These are phyloP conservation scores for Megaceryle maxima DNA, from an alignment of 2,113 vertebrate genomes.

Conservation along the genomic window DNA sequence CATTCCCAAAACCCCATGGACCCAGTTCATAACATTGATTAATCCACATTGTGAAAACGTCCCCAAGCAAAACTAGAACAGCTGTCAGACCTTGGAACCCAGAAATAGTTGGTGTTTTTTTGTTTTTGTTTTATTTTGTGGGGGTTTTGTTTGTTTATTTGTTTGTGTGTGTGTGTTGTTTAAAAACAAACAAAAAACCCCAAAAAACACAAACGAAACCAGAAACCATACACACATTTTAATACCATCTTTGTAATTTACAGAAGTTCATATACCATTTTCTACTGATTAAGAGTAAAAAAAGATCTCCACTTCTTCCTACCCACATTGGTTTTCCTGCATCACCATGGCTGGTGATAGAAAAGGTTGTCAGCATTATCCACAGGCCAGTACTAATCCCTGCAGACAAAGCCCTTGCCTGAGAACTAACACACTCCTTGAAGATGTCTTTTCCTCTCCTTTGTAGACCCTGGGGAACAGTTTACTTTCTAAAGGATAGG, in stretches of 20 bases:
- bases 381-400: neutral
- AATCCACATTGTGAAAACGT: constrained; percentile 83
- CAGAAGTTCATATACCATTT: neutral
- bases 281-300: neutral
- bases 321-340: neutral
- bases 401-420: neutral
- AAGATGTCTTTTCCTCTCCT: neutral
- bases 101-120: constrained; percentile 40
- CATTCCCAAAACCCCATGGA: constrained; percentile 80
- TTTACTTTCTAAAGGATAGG: neutral
- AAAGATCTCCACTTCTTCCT: neutral
- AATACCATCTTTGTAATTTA: constrained; percentile 18
- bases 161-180: neutral
- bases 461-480: neutral
- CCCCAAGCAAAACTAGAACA: constrained; percentile 80
- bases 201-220: neutral
- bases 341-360: neutral
- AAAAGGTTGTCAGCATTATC: neutral
- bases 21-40: constrained; percentile 85
- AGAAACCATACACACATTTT: neutral
- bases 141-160: too few relatives aligned
- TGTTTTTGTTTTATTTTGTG: neutral
- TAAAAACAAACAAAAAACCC: neutral
- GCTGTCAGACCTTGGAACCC: constrained; percentile 76
- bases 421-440: neutral